Evolutionary conservation across 2,113 vertebrate genomes (phyloP), one percentile per base, ranked within the genome.

Genomic region (Arvicanthis niloticus): DNA sequence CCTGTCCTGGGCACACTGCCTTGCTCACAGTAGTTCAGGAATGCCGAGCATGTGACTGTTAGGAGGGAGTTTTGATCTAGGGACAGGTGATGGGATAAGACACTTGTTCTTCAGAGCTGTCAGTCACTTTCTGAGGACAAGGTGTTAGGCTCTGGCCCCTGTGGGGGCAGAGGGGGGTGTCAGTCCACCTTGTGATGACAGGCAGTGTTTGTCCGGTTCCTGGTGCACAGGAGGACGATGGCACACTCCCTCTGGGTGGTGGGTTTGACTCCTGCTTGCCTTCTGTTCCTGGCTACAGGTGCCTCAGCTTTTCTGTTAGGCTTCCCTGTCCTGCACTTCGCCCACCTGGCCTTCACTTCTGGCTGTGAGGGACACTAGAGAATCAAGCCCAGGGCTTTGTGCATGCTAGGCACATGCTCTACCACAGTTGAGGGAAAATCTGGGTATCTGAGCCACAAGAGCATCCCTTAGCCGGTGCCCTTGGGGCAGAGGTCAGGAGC

Each of bases 401-500:
- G 45, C 31, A 37, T 9, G 48, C 85, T 70, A 40, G 67, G 7
- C 37, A 53, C 48, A 34, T 53, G 34, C 67, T 53, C 6, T 40
- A 17, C 37, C 67, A n/a, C 51, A 19, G 24, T 21, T 29, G 24
- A 73, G 51, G 34, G 67, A 91, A 62, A 45, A 40, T 53, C 85
- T 91, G 72, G 67, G 51, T 65, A 6, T 56, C 6, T 1, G 9
- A 56, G 65, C 70, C 58, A 16, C 75, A 70, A 65, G 34, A 58
- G 45, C 60, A 29, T 56, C 37, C 31, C 29, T 84, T 91, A 34
- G 34, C 53, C 45, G 22, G 9, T 70, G 88, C n/a, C 51, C 45
- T 51, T 29, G 62, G 80, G 40, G 53, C 68, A 90, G 78, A 87
- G 89, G 70, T 90, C 76, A 80, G 40, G 94, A 90, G 90, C 48